These are phyloP conservation scores for Ammospiza nelsoni DNA, from an alignment of 2,113 vertebrate genomes.

Conservation along the genomic window DNA sequence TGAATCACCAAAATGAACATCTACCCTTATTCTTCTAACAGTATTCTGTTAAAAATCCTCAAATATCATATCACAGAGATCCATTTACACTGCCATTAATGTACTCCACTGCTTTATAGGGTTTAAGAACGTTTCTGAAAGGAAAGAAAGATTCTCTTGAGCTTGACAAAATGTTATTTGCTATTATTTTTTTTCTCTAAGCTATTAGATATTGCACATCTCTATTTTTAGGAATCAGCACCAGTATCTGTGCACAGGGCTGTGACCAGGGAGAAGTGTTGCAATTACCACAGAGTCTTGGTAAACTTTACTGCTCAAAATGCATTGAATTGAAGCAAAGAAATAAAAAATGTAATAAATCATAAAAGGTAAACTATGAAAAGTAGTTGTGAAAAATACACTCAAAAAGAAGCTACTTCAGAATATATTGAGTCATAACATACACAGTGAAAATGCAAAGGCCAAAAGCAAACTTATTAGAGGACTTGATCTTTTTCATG, in stretches of 20 bases:
- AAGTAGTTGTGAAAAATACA: background rate
- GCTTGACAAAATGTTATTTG: background rate
- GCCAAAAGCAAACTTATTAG: background rate
- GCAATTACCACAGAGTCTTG: background rate
- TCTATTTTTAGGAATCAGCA: background rate
- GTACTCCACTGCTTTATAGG: too few species aligned
- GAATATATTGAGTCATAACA: background rate
- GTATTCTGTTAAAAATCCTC: background rate
- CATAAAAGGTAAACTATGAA: background rate
- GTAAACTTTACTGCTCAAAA: background rate
- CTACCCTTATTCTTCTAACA: background rate
- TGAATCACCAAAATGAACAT: background rate
- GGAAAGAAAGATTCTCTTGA: background rate
- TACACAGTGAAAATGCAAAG: background rate
- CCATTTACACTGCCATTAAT: background rate
- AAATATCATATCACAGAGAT: background rate
- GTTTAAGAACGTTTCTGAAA: background rate
- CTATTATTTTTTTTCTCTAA: background rate
- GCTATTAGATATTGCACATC: background rate
- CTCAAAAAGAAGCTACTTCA: background rate
- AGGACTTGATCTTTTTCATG: rapidly evolving
- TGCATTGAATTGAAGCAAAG: background rate
- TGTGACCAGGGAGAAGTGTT: rapidly evolving
- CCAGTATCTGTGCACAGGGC: rapidly evolving
- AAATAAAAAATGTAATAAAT: background rate